These are phyloP conservation scores for Thalassoma bifasciatum DNA, from an alignment of 2,113 vertebrate species.

Conservation along the genomic window DNA sequence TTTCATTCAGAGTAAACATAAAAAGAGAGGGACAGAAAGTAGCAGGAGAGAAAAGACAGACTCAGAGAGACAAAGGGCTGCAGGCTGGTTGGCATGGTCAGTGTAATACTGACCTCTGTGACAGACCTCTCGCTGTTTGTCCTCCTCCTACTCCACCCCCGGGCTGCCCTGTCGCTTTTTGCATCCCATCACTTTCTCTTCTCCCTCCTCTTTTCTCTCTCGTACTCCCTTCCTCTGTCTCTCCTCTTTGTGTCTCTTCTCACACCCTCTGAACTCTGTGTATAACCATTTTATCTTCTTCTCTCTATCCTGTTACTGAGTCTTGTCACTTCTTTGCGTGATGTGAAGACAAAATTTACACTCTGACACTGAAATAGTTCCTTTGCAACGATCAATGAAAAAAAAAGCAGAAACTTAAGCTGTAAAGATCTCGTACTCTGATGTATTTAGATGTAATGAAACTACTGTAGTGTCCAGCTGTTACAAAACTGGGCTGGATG, in stretches of 20 bases:
- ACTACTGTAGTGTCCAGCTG: too few relatives aligned
- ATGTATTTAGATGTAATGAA: neutral
- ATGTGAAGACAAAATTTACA: too few relatives aligned
- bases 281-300: neutral
- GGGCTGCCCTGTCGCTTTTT: slow-evolving; percentile 41
- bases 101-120: slow-evolving; percentile 46
- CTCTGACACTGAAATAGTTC: neutral
- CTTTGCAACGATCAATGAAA: neutral
- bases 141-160: slow-evolving; percentile 35
- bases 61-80: slow-evolving; percentile 21
- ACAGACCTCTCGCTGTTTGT: slow-evolving; percentile 46
- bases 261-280: slow-evolving; percentile 27
- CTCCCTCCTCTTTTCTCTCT: too few relatives aligned
- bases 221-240: neutral
- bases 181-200: slow-evolving; percentile 36
- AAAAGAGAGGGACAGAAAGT: neutral
- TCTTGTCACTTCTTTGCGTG: neutral
- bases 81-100: slow-evolving; percentile 30
- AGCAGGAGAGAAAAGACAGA: neutral
- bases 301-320: neutral
- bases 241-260: neutral
- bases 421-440: too few relatives aligned
- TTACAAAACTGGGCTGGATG: neutral
- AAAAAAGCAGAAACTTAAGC: neutral
- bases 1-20: neutral